Conservation (phyloP, 2,797 vertebrate species). For the Alosa sapidissima region DNA sequence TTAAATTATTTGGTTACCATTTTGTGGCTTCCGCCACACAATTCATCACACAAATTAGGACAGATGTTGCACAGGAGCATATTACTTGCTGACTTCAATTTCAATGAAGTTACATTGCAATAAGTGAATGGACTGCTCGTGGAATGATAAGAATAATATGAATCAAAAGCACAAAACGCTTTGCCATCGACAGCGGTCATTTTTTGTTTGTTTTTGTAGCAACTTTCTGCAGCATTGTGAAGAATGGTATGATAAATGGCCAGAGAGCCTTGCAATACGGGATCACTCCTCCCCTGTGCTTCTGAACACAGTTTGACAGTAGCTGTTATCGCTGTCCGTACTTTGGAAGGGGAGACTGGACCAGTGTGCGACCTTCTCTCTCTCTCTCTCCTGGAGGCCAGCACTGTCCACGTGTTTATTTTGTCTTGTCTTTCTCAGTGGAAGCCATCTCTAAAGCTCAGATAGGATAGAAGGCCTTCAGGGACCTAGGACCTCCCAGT, state of each 20-base stretch:
- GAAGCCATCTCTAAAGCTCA: slow-evolving; percentile 21
- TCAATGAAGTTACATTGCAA: too few relatives aligned
- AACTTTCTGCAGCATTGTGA: too few relatives aligned
- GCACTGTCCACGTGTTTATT: slow-evolving; percentile 26
- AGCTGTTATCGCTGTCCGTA: background rate
- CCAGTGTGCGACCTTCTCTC: background rate
- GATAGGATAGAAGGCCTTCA: background rate
- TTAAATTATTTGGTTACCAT: too few relatives aligned
- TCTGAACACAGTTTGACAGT: background rate
- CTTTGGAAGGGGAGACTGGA: background rate
- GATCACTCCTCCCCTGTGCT: background rate
- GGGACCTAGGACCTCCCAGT: slow-evolving; percentile 37
- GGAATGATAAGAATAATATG: too few relatives aligned
- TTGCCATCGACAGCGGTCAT: too few relatives aligned
- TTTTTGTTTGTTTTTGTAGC: too few relatives aligned
- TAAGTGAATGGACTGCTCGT: too few relatives aligned
- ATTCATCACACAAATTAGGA: too few relatives aligned
- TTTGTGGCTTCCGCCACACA: too few relatives aligned
- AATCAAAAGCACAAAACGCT: too few relatives aligned
- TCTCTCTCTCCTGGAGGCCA: background rate
- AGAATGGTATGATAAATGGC: background rate
- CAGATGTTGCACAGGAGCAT: too few relatives aligned
- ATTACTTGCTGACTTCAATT: too few relatives aligned
- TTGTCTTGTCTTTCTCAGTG: slow-evolving; percentile 23
- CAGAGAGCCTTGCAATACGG: background rate